Base-by-base conservation (phyloP, 2,797 vertebrate genomes). In the Channallabes apus region DNA sequence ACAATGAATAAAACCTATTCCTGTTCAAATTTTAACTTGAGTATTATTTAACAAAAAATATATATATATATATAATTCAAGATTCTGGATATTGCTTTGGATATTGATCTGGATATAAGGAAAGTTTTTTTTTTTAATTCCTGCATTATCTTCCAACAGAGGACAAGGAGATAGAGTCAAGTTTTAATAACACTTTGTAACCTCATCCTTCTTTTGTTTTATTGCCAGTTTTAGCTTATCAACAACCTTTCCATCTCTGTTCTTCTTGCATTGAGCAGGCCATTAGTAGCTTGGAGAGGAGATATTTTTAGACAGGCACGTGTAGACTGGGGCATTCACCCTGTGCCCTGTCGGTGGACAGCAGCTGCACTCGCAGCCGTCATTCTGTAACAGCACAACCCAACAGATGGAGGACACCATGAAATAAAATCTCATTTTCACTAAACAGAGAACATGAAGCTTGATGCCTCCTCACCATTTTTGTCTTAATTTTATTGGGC, bases 321-420 rank as follows among this genome's bases (percentile, higher is more conserved):
- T 91, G 89, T 84, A 68, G 73, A 88, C 62, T 35, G 86, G 89
- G 86, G 83, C 88, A 20, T 84, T 12, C 82, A 89, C 85, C 88
- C 79, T 90, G 91, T 90, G 91, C 86, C 90, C 90, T 61, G 29
- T 91, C 90, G 92, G 87, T 90, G 91, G 91, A 82, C 58, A 90
- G 91, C 93, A 93, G 92, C 91, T 93, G 92, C 20, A 64, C 76
- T 80, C 91, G 86, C 80, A 89, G 91, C 88, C 88, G 82, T 90
- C 91, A 90, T 91, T 92, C 91, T 86, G 87, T 89, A 82, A 88
- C 88, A 89, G 83, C 69, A 75, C 56, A 46, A 83, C 89, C 89
- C 91, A 92, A 90, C 94, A 96, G 94, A 95, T 95, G 95, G 94
- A 87, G 89, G 89, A 88, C 93, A 90, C 88, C 91, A 90, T 91